Base-by-base conservation (phyloP, 2,113 vertebrate species). In the Ceratotherium simum region DNA sequence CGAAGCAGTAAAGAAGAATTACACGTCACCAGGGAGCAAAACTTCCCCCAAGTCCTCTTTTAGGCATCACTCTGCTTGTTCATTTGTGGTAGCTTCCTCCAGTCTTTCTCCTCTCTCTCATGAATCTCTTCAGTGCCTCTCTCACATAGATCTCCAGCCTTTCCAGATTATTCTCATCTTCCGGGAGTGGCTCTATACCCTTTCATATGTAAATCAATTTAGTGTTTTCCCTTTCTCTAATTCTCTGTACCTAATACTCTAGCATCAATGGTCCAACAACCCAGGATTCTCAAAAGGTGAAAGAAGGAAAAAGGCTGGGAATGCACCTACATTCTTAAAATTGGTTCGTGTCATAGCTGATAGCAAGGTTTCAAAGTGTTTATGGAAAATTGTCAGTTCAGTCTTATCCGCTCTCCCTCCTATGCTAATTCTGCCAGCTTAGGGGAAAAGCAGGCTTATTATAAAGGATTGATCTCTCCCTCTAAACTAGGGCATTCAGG, bases 161-260 rank as follows among this genome's bases (percentile, higher is more conserved):
- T 89, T 97, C 36, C 46, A 39, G 62, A 84, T 13, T 62, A 36
- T 33, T 89, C 51, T 85, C 5, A 16, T 42, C 42, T 91, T 84
- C 60, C 72, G 36, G 79, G 11, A 78, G 23, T 67, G 93, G 62
- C 25, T 62, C 16, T 73, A 6, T 46, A 42, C 18, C 25, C 21
- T 92, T 97, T 88, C 69, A 83, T 64, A 84, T 58, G n/a, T 64
- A 91, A 95, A 95, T 83, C 54, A 78, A 60, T 2, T 46, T 67
- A 16, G 3, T 36, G 18, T 29, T 81, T 83, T 88, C 67, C 72
- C 54, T 85, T 76, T 51, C 25, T 92, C 17, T 20, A 54, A 31
- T 89, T 58, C 79, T 96, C 31, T 93, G 72, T 33, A 84, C 29
- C 69, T 78, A 72, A 81, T 60, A 75, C 36, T 3, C 16, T 75